Base-by-base conservation (phyloP, 2,113 vertebrate genomes). In the Mastomys coucha region DNA sequence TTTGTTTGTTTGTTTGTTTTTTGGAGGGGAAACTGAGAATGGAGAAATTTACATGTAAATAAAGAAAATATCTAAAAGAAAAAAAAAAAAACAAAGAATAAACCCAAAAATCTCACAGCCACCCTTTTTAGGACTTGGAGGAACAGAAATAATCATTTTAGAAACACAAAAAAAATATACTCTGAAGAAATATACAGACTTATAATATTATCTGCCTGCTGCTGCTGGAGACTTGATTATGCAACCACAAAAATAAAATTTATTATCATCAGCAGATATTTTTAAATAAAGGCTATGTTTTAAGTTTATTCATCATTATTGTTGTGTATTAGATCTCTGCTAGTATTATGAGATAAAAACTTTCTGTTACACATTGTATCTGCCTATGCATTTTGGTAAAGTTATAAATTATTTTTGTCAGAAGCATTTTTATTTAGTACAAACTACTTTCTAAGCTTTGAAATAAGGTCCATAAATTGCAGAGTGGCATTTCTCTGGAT, bases 381-480 rank as follows among this genome's bases (percentile, higher is more conserved):
- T 82, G n/a, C 14, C 63, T 72, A 93, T 24, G 8, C 9, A 56
- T 70, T 94, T 92, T 58, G 28, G 69, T 22, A 86, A 90, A 60
- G 31, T 78, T 56, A 80, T 82, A 88, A 73, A 84, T 11, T 51
- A 86, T 5, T 73, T 87, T 10, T 77, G 53, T 24, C 5, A 73
- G 28, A 63, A 87, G 5, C 9, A 88, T 73, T 39, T 93, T 96
- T 88, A 88, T 33, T 82, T 63, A 94, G 53, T 31, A 80, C 56
- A 42, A 36, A 84, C 42, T 86, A 60, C 5, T 67, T 67, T 77
- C 6, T 2, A 94, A 88, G 78, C 20, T 90, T 82, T 80, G 14
- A 78, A 53, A 42, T 80, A 91, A 91, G n/a, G 60, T 28, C 65
- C 28, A 84, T 73, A 91, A 96, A 90, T 49, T 69, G 80, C 11